phyloP scores from a whole-genome alignment of 2,113 vertebrate species.

The Mustela nigripes region DNA sequence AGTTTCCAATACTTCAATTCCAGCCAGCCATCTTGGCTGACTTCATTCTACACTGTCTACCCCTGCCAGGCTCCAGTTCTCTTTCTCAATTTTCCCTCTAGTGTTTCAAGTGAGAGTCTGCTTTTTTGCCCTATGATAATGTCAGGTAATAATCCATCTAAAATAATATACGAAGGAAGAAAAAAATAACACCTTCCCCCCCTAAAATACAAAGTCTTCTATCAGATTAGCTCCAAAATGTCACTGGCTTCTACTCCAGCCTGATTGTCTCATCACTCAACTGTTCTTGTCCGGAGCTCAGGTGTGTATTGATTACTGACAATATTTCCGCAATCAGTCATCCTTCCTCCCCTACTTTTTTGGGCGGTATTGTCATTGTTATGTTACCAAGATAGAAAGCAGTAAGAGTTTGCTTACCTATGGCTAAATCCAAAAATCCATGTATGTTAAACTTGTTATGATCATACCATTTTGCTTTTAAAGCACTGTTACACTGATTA shows the following conservation, averaged over 20 bases:
- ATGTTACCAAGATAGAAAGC: not conserved
- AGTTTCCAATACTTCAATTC: not conserved
- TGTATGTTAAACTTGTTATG: not conserved
- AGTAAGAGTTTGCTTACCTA: not conserved
- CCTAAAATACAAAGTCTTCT: not conserved
- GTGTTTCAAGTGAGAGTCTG: not conserved
- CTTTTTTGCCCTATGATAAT: not conserved
- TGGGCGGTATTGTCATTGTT: not conserved
- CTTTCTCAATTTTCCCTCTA: not conserved
- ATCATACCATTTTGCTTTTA: not conserved
- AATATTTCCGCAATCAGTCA: not conserved
- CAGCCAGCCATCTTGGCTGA: not conserved
- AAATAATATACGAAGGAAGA: not conserved
- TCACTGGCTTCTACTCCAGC: not conserved
- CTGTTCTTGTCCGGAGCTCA: not conserved
- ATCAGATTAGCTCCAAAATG: not conserved
- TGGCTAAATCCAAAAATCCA: not conserved
- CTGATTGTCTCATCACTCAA: not conserved
- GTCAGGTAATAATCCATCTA: not conserved
- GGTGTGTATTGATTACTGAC: not conserved
- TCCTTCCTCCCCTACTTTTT: not conserved
- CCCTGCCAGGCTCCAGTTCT: not conserved
- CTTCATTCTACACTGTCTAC: not conserved
- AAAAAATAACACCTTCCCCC: not conserved
- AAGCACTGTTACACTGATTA: not conserved